Evolutionary conservation across 2,113 vertebrate genomes (phyloP).

Genomic region (Sphyrna mokarran): DNA sequence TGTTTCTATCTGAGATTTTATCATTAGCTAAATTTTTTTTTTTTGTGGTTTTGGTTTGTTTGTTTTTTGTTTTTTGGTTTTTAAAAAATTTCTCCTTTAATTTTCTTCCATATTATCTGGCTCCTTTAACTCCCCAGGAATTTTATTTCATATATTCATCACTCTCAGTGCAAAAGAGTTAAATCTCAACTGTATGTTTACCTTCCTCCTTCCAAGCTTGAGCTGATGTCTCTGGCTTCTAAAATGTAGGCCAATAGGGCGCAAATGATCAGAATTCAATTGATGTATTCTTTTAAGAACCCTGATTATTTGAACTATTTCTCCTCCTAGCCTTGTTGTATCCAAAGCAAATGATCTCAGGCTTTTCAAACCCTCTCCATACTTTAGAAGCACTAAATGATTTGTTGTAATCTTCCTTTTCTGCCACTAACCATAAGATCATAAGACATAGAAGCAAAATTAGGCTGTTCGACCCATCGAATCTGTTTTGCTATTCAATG

Average conservation of each 20-base stretch:
- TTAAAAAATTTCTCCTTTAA: too few relatives aligned
- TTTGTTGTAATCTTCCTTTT: background rate
- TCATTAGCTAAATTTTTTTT: too few relatives aligned
- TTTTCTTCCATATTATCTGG: background rate
- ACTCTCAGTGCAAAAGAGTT: background rate
- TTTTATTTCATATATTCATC: background rate
- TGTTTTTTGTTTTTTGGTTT: too few relatives aligned
- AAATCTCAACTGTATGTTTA: background rate
- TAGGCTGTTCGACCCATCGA: too few relatives aligned
- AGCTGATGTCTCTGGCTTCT: background rate
- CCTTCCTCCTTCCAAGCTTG: background rate
- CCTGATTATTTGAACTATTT: constrained; percentile 16
- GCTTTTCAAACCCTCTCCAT: background rate
- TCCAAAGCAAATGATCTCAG: background rate
- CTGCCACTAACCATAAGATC: background rate
- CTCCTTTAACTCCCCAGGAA: background rate
- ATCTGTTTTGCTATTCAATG: too few relatives aligned
- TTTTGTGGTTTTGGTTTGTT: too few relatives aligned
- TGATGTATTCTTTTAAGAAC: background rate
- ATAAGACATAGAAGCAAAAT: too few relatives aligned
- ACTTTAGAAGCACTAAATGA: background rate
- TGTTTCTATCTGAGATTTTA: too few relatives aligned
- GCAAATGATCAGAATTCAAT: background rate
- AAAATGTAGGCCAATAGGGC: background rate
- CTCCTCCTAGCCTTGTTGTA: background rate